Percentiles rank a stretch among this genome's conserved stretches.
phyloP scores from a whole-genome alignment of 2,888 invertebrate genomes.

The Drosophila atripex region DNA sequence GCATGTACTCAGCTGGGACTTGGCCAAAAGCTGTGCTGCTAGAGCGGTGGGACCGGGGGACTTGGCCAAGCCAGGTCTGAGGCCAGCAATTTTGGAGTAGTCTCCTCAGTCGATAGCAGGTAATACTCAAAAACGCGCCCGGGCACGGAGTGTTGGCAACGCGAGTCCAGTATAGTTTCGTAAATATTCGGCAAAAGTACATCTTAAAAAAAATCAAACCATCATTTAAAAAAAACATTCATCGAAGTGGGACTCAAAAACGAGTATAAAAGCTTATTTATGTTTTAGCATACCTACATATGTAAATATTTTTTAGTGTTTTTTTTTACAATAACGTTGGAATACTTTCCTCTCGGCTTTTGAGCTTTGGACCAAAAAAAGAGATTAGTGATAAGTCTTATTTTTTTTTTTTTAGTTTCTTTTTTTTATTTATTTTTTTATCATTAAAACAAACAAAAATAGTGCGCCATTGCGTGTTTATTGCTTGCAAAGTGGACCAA shows the following conservation, averaged over 20 bases:
- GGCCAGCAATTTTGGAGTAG: constrained; percentile 54
- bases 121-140: constrained; percentile 78
- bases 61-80: constrained; percentile 14
- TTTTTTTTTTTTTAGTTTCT: constrained; percentile 9
- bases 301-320: background rate
- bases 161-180: constrained; percentile 29
- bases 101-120: constrained; percentile 78
- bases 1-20: constrained; percentile 31
- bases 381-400: background rate
- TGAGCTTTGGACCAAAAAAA: background rate
- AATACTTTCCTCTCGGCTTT: background rate
- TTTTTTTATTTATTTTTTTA: constrained; percentile 8
- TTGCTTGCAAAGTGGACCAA: background rate
- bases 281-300: background rate
- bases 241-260: constrained; percentile 15
- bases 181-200: constrained; percentile 25
- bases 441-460: constrained; percentile 10
- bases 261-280: constrained; percentile 16
- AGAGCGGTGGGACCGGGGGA: constrained; percentile 2
- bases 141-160: constrained; percentile 65
- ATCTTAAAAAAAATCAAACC: constrained; percentile 7
- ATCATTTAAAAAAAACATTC: constrained; percentile 15
- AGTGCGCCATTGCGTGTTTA: constrained; percentile 26
- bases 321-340: background rate
- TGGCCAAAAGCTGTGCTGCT: constrained; percentile 21